Conservation (phyloP, 2,797 vertebrate genomes). For the Pseudochaenichthys georgianus region DNA sequence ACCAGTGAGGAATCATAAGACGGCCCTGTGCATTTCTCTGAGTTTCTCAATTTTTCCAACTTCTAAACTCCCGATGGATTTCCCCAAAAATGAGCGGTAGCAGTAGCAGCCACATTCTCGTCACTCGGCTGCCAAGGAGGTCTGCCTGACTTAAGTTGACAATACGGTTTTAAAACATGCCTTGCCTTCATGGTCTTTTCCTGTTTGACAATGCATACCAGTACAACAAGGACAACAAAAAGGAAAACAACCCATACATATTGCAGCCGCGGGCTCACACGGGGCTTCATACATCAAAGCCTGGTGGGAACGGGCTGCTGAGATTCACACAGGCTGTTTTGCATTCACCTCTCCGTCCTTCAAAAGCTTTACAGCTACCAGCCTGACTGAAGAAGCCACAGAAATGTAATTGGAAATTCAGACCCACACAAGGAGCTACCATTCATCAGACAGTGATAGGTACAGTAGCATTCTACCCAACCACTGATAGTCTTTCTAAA, state of each 20-base stretch:
- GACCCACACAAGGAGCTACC: conserved; percentile 46
- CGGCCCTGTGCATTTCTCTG: conserved; percentile 33
- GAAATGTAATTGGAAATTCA: conserved; percentile 72
- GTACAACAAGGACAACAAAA: conserved; percentile 43
- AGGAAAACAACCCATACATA: conserved; percentile 46
- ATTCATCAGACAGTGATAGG: conserved; percentile 64
- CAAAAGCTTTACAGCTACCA: conserved; percentile 41
- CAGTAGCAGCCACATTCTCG: conserved; percentile 30
- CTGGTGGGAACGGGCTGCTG: conserved; percentile 20
- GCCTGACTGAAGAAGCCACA: conserved; percentile 46
- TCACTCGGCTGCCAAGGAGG: conserved; percentile 16
- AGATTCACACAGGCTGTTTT: conserved; percentile 60
- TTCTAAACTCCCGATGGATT: conserved; percentile 34
- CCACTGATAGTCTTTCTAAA: conserved; percentile 33
- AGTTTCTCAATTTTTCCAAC: not conserved
- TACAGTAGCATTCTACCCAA: conserved; percentile 42
- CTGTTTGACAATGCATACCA: conserved; percentile 48
- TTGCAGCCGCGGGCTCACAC: conserved; percentile 33
- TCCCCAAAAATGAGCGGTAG: not conserved
- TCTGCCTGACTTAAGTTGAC: conserved; percentile 44
- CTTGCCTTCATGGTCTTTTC: conserved; percentile 29
- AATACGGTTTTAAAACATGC: conserved; percentile 45
- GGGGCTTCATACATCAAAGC: conserved; percentile 62
- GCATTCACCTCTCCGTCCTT: conserved; percentile 76
- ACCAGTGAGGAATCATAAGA: conserved; percentile 38